phyloP scores from a whole-genome alignment of 2,797 vertebrate genomes.

The Paguma larvata region DNA sequence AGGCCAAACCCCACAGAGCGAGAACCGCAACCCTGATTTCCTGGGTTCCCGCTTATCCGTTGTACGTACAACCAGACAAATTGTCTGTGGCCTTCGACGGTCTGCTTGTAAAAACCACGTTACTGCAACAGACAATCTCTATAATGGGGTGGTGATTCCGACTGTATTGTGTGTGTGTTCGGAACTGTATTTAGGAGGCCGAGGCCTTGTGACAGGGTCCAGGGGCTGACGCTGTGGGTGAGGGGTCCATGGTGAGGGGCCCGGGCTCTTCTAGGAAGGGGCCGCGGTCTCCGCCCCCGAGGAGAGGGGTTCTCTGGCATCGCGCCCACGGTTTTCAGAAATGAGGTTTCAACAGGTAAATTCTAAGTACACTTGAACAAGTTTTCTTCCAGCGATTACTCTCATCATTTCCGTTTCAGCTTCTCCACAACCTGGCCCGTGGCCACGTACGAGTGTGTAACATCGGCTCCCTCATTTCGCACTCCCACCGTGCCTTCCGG shows the following conservation, averaged over 20 bases:
- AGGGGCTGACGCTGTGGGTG: background rate
- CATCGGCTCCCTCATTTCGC: background rate
- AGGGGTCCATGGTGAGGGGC: background rate
- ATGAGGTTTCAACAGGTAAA: background rate
- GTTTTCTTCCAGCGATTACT: conserved; percentile 41
- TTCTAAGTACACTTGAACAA: background rate
- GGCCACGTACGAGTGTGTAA: background rate
- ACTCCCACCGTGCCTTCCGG: conserved; percentile 56
- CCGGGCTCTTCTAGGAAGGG: background rate
- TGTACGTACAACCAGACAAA: background rate
- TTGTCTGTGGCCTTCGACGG: background rate
- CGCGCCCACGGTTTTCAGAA: background rate
- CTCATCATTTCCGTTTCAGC: conserved; percentile 17
- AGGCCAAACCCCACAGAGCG: background rate
- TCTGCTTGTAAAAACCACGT: background rate
- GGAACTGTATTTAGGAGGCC: background rate
- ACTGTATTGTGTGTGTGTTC: background rate
- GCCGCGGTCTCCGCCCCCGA: fast-evolving
- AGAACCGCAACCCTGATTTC: background rate
- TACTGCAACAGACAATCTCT: background rate
- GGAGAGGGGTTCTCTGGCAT: background rate
- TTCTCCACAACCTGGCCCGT: background rate
- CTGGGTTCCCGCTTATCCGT: background rate
- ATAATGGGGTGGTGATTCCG: background rate
- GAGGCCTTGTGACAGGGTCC: background rate